Evolutionary conservation across 2,888 invertebrate species (phyloP).

Genomic region (Cryptosula pallasiana): DNA sequence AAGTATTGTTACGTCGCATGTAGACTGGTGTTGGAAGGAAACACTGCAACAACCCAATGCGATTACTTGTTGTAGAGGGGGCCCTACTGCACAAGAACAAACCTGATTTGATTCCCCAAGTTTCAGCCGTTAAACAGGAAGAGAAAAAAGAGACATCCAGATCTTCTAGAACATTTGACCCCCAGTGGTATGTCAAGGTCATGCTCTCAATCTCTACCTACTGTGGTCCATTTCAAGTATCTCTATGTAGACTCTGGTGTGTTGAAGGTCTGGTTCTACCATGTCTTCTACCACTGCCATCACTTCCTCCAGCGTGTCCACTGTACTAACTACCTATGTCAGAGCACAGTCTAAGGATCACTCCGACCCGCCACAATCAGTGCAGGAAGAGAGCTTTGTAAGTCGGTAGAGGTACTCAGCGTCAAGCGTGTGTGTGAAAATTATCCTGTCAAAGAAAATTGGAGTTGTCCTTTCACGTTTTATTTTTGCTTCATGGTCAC

Average conservation of each 20-base stretch:
- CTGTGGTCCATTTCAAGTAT: too few relatives aligned
- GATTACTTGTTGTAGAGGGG: not conserved
- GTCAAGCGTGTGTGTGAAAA: too few relatives aligned
- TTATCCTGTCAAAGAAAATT: too few relatives aligned
- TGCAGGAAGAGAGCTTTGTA: too few relatives aligned
- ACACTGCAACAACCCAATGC: not conserved
- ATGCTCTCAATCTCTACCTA: too few relatives aligned
- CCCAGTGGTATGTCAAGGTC: not conserved
- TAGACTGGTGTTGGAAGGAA: too few relatives aligned
- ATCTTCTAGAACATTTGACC: not conserved
- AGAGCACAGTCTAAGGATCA: not conserved
- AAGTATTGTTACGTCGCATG: too few relatives aligned
- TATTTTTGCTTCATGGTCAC: too few relatives aligned
- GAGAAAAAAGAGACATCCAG: not conserved
- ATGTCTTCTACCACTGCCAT: not conserved
- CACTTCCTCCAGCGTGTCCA: not conserved
- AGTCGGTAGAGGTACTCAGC: too few relatives aligned
- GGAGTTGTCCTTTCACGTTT: too few relatives aligned
- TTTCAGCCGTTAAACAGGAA: not conserved
- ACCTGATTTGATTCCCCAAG: slow-evolving; percentile 2
- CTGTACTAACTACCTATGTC: not conserved
- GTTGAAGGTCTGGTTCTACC: not conserved
- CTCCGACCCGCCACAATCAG: too few relatives aligned
- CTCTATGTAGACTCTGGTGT: too few relatives aligned
- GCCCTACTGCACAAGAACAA: slow-evolving; percentile 10